phyloP scores from a whole-genome alignment of 2,888 invertebrate genomes.

The Cheilosia pagana region DNA sequence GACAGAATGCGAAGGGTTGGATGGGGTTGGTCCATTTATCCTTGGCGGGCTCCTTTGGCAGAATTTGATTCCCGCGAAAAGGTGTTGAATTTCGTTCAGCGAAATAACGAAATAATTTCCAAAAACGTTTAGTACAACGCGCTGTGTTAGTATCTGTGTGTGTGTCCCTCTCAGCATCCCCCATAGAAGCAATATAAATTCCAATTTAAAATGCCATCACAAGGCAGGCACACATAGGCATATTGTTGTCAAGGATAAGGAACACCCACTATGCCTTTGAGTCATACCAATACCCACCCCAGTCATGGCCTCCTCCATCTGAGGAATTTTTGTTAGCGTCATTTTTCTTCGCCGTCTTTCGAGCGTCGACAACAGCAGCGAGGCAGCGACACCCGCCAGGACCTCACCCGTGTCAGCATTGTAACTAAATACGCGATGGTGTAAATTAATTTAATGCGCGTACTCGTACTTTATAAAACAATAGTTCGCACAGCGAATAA shows the following conservation, averaged over 20 bases:
- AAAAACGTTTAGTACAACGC: slow-evolving; percentile 42
- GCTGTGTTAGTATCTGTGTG: neutral
- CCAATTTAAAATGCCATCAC: slow-evolving; percentile 74
- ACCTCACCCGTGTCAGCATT: slow-evolving; percentile 1
- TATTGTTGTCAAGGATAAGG: slow-evolving; percentile 51
- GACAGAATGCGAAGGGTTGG: neutral
- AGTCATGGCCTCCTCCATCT: neutral
- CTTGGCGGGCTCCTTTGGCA: slow-evolving; percentile 27
- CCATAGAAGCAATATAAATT: slow-evolving; percentile 69
- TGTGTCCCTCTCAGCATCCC: neutral
- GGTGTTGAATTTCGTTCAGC: slow-evolving; percentile 71
- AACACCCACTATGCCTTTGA: neutral
- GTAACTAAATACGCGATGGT: slow-evolving; percentile 68
- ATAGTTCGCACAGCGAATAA: slow-evolving; percentile 58
- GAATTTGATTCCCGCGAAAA: slow-evolving; percentile 69
- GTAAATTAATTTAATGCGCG: slow-evolving; percentile 74
- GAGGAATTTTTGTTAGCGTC: slow-evolving; percentile 64
- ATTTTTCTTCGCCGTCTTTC: slow-evolving; percentile 55
- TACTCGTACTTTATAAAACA: slow-evolving; percentile 59
- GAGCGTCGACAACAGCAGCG: slow-evolving; percentile 24
- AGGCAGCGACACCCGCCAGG: too few relatives aligned
- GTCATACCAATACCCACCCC: neutral
- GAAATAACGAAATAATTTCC: slow-evolving; percentile 68
- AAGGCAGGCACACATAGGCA: slow-evolving; percentile 66
- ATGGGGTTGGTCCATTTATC: slow-evolving; percentile 42